Evolutionary conservation across 2,888 invertebrate species (phyloP).

Genomic region (Andrena chrysosceles): DNA sequence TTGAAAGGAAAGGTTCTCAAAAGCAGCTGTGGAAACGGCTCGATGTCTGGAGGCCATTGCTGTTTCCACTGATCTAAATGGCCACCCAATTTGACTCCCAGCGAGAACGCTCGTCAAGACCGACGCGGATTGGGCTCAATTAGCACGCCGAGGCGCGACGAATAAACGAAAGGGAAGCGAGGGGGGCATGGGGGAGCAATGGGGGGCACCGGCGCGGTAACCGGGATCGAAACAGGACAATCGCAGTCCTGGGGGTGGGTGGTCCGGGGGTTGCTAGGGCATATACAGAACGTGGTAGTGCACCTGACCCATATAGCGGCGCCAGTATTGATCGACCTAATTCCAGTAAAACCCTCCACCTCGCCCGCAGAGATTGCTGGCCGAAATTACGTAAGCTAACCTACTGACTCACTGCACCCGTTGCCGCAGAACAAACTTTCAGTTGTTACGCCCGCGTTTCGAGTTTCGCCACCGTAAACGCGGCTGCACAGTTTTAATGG

Average conservation of each 20-base stretch:
- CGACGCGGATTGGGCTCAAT: constrained; percentile 53
- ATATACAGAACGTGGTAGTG: constrained; percentile 73
- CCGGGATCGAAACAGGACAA: constrained; percentile 54
- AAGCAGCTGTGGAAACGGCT: too few relatives aligned
- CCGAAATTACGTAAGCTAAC: constrained; percentile 80
- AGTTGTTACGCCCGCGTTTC: constrained; percentile 40
- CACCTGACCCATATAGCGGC: constrained; percentile 83
- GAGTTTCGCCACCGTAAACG: constrained; percentile 10
- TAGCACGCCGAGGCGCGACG: constrained; percentile 40
- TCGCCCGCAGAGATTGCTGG: constrained; percentile 63
- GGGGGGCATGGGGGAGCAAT: constrained; percentile 9
- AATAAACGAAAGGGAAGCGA: background rate
- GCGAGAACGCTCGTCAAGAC: constrained; percentile 25
- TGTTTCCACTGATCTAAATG: background rate
- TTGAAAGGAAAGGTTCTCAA: too few relatives aligned
- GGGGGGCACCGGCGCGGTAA: constrained; percentile 11
- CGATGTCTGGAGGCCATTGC: too few relatives aligned
- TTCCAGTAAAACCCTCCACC: constrained; percentile 72
- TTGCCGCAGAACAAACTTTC: constrained; percentile 61
- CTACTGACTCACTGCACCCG: constrained; percentile 77
- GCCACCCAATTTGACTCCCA: constrained; percentile 37
- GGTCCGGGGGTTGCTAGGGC: constrained; percentile 58
- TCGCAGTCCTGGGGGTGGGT: constrained; percentile 48
- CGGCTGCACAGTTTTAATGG: background rate
- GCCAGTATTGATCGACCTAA: constrained; percentile 84